A percentile compares a stretch with the other conserved stretches of the same genome.
Evolutionary conservation across 2,888 invertebrate genomes (phyloP).

Genomic region (Drosophila buzzatii): DNA sequence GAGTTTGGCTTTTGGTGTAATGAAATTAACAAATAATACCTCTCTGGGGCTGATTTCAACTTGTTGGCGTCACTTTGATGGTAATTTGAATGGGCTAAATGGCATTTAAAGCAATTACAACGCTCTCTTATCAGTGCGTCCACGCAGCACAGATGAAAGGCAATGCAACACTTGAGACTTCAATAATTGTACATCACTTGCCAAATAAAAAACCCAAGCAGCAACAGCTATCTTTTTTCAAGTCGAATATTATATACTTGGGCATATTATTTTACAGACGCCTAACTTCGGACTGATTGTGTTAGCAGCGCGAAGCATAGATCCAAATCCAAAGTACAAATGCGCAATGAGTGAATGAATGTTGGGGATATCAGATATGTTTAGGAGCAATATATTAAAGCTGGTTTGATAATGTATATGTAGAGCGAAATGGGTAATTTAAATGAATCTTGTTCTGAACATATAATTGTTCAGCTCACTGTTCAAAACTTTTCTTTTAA

Average conservation of each 20-base stretch:
- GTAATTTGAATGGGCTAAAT: slow-evolving; percentile 72
- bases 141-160: slow-evolving; percentile 50
- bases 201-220: neutral
- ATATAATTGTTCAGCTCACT: too few species aligned
- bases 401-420: too few species aligned
- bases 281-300: neutral
- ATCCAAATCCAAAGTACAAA: neutral
- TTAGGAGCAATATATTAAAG: too few species aligned
- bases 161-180: slow-evolving; percentile 43
- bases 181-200: slow-evolving; percentile 16
- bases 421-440: too few species aligned
- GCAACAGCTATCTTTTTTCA: neutral
- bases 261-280: neutral
- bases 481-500: too few species aligned
- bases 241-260: neutral
- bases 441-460: too few species aligned
- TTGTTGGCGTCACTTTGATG: slow-evolving; percentile 69
- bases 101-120: slow-evolving; percentile 72
- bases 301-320: neutral
- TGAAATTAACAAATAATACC: slow-evolving; percentile 80
- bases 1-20: slow-evolving; percentile 46
- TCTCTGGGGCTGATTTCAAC: slow-evolving; percentile 50
- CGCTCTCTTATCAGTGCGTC: slow-evolving; percentile 62
- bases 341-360: neutral
- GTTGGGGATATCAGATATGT: neutral